Base-by-base conservation (phyloP, 2,797 vertebrate genomes). In the Anomalospiza imberbis region DNA sequence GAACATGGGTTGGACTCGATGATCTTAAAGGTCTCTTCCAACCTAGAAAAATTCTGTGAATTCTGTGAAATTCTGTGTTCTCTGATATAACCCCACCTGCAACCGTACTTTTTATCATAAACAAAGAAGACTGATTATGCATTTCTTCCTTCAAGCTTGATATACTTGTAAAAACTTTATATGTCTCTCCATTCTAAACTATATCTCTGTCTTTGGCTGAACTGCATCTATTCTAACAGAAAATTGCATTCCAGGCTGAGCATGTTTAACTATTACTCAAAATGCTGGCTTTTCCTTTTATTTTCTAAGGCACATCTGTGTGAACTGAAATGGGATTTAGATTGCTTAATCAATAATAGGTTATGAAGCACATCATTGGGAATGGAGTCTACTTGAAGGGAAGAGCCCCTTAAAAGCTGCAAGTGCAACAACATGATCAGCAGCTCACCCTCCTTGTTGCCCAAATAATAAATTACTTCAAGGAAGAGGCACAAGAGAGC, bases 271-370 rank as follows among this genome's bases (percentile, higher is more conserved):
- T 68, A 68, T 80, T 94, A 89, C 75, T 87, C 85, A 45, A 91
- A 71, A 81, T 10, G 38, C 50, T 50, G 31, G 13, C 40, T 34
- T 55, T 34, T 70, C 89, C 80, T 88, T 65, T 72, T 16, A 82
- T 95, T 94, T 94, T 94, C 72, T 83, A 71, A 63, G 25, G 70
- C 53, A 58, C 55, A 61, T 83, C 55, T 92, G 9, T 61, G 67
- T 83, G 47, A 54, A 87, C 57, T 95, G 91, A 96, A 96, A 94
- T 74, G 34, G 42, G 50, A 95, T 87, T 92, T 89, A 95, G 48
- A 88, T 80, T 89, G 62, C 29, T 89, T 97, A 85, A 93, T 96
- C 84, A 95, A 94, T 95, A 95, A 82, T 48, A 91, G 38, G 48
- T 77, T 92, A 79, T 62, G 83, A 87, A 81, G 20, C 78, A 86